These are phyloP conservation scores for Psittacara wagleri DNA, from an alignment of 2,113 vertebrate genomes.

Conservation along the genomic window DNA sequence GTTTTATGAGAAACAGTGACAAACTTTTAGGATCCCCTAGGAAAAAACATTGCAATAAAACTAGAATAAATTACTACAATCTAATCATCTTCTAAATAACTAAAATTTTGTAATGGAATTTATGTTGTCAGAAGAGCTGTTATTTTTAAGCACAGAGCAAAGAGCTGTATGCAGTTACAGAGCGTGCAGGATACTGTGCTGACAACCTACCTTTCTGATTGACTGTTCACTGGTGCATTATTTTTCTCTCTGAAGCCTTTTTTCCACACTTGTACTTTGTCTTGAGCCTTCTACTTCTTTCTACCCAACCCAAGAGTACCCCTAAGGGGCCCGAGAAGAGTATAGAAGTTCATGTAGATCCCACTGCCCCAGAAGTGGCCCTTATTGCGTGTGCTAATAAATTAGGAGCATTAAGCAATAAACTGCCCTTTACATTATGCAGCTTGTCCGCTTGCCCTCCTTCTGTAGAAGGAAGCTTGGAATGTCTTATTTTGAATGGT, in stretches of 20 bases:
- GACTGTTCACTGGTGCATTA: neutral
- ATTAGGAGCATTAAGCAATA: neutral
- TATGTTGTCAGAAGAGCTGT: slow-evolving; percentile 25
- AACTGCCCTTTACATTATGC: neutral
- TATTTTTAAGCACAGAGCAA: slow-evolving; percentile 5
- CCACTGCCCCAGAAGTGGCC: neutral
- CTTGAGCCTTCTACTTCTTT: neutral
- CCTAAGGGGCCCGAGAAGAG: neutral
- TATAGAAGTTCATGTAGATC: neutral
- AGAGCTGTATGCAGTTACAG: neutral
- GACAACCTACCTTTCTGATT: neutral
- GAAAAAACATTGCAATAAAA: slow-evolving; percentile 20
- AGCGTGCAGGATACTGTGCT: neutral
- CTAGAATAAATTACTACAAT: slow-evolving; percentile 54
- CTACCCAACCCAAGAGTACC: neutral
- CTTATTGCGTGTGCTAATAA: neutral
- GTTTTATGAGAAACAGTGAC: slow-evolving; percentile 57
- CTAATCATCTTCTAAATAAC: slow-evolving; percentile 67
- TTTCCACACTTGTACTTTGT: neutral
- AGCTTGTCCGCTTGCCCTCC: neutral
- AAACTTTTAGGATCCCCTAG: slow-evolving; percentile 12
- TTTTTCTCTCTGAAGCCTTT: neutral
- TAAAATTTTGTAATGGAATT: slow-evolving; percentile 41
- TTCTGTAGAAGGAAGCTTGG: neutral
- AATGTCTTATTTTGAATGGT: neutral